Base-by-base conservation (phyloP, 1,140 invertebrate species). In the Euglossa dilemma region DNA sequence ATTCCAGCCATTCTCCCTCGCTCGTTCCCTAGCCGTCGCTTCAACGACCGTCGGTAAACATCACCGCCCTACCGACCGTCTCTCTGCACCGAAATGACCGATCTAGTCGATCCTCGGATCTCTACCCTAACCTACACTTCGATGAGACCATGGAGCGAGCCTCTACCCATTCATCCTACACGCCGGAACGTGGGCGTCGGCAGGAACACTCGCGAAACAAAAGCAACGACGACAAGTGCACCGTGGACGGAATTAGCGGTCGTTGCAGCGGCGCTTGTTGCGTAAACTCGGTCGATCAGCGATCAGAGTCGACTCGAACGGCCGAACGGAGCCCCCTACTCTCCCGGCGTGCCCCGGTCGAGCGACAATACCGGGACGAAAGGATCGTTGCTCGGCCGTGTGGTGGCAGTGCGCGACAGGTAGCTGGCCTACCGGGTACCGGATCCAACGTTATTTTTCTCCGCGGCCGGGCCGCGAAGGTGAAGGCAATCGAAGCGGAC, bases 401-500 rank as follows among this genome's bases (percentile, higher is more conserved):
- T 45, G 28, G 56, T 18, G 20, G 20, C 50, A 63, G n/a, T 43
- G n/a, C 47, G 43, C 9, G 45, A 57, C 59, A 54, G 69, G 50
- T 81, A 66, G 47, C 20, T 52, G 71, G 23, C 36, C 50, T 72
- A 69, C 54, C 45, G n/a, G 61, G 73, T 82, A 76, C 80, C 72
- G 63, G 80, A 82, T 82, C 63, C 73, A 50, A 57, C 18, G 66
- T 47, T 54, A 83, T 78, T 83, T 82, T 83, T 83, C 81, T 50
- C 4, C n/a, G 6, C 4, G n/a, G 23, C 57, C 54, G 45, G 8
- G 18, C 36, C 43, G 36, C 70, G 84, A 86, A 86, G 81, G 86
- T 84, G 81, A 87, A 87, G 85, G 85, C 83, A 69, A 88, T 85
- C 64, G 78, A 77, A 74, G 59, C 85, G 25, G 50, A 23, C 18